phyloP scores from a whole-genome alignment of 1,140 invertebrate genomes.

The Caenorhabditis latens region DNA sequence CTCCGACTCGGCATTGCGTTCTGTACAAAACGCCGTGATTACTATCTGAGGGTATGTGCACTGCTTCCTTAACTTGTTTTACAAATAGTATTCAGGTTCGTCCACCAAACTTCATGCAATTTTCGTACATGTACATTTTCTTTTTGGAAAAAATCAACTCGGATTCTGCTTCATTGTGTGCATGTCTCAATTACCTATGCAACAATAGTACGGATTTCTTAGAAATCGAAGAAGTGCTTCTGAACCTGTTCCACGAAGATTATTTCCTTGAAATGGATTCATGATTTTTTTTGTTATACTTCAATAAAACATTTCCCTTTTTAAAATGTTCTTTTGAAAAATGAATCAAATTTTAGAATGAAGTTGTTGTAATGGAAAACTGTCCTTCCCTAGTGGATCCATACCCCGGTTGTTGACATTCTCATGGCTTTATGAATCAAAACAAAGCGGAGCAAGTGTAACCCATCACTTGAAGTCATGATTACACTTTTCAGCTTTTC shows the following conservation, averaged over 20 bases:
- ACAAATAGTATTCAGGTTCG: neutral
- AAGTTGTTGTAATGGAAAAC: too few relatives aligned
- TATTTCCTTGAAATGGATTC: neutral
- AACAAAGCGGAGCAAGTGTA: too few relatives aligned
- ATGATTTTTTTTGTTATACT: too few relatives aligned
- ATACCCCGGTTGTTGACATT: too few relatives aligned
- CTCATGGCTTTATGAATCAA: too few relatives aligned
- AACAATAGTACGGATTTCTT: neutral
- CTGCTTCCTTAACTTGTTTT: neutral
- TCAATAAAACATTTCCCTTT: too few relatives aligned
- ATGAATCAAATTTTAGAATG: too few relatives aligned
- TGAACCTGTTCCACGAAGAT: slow-evolving; percentile 26
- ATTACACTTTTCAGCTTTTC: too few relatives aligned
- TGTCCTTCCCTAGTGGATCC: too few relatives aligned
- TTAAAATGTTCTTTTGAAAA: too few relatives aligned
- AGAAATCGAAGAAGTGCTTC: neutral
- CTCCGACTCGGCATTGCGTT: slow-evolving; percentile 10
- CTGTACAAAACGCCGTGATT: slow-evolving; percentile 1
- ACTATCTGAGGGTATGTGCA: neutral
- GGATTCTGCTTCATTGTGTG: neutral
- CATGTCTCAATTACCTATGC: slow-evolving; percentile 7
- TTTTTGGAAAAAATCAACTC: slow-evolving; percentile 32
- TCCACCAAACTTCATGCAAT: slow-evolving; percentile 40
- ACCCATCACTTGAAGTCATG: too few relatives aligned
- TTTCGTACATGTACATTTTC: slow-evolving; percentile 37